These are phyloP conservation scores for Epinotia brunnichana DNA, from an alignment of 2,888 invertebrate species.

Conservation along the genomic window DNA sequence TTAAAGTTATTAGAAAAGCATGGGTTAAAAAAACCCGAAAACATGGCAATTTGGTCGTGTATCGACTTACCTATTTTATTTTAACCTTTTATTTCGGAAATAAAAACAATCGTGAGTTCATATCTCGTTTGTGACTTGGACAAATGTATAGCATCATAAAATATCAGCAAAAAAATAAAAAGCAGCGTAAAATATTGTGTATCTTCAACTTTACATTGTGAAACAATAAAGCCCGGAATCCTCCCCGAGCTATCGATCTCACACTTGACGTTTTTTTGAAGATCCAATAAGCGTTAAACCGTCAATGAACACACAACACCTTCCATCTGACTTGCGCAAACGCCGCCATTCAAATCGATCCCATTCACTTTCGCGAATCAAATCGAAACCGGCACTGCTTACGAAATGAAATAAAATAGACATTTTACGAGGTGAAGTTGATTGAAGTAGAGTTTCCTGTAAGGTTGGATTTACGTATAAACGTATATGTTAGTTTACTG, in stretches of 20 bases:
- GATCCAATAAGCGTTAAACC: constrained; percentile 24
- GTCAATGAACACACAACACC: constrained; percentile 30
- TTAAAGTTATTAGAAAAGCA: too few species aligned
- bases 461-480: constrained; percentile 4
- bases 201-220: too few species aligned
- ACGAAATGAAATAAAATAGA: constrained; percentile 32
- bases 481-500: not conserved
- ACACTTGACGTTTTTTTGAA: constrained; percentile 13
- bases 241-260: not conserved
- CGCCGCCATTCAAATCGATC: constrained; percentile 32
- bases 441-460: constrained; percentile 19
- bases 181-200: too few species aligned
- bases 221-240: not conserved
- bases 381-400: constrained; percentile 30
- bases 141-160: too few species aligned
- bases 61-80: too few species aligned
- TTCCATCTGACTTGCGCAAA: constrained; percentile 36
- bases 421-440: constrained; percentile 20
- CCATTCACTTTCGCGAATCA: constrained; percentile 44
- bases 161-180: too few species aligned
- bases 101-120: too few species aligned
- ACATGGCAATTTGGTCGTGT: too few species aligned
- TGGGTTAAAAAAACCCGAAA: too few species aligned
- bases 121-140: too few species aligned
- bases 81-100: too few species aligned